These are phyloP conservation scores for Clepsis dumicolana DNA, from an alignment of 2,888 invertebrate species.

Conservation along the genomic window DNA sequence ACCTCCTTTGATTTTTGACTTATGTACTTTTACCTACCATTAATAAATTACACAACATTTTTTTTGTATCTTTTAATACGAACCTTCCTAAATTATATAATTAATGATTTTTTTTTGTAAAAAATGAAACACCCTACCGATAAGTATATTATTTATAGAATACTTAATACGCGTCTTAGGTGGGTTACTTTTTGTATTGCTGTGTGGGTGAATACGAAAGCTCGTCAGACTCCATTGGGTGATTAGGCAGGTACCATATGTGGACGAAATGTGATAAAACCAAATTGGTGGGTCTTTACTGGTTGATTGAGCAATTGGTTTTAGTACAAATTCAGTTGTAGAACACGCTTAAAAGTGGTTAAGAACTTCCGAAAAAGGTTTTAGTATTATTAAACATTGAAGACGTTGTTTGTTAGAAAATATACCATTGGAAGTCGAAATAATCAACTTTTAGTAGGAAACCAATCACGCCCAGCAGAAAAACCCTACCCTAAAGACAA, in stretches of 20 bases:
- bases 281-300: constrained; percentile 26
- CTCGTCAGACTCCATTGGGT: constrained; percentile 5
- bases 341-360: background rate
- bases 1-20: no score
- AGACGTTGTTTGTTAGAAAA: background rate
- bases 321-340: constrained; percentile 14
- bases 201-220: constrained; percentile 38
- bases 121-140: background rate
- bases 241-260: constrained; percentile 27
- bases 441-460: no score
- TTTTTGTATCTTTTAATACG: no score
- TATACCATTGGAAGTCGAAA: background rate
- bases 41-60: no score
- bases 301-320: constrained; percentile 33
- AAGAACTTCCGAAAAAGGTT: constrained; percentile 2
- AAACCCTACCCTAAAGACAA: background rate
- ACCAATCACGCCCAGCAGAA: no score
- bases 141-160: constrained; percentile 61
- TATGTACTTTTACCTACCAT: no score
- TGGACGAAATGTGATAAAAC: constrained; percentile 12
- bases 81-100: no score
- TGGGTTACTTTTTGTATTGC: constrained; percentile 14
- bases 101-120: background rate
- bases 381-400: background rate
- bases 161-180: constrained; percentile 45